Conservation (phyloP, 2,113 vertebrate species). For the Ceratotherium simum region DNA sequence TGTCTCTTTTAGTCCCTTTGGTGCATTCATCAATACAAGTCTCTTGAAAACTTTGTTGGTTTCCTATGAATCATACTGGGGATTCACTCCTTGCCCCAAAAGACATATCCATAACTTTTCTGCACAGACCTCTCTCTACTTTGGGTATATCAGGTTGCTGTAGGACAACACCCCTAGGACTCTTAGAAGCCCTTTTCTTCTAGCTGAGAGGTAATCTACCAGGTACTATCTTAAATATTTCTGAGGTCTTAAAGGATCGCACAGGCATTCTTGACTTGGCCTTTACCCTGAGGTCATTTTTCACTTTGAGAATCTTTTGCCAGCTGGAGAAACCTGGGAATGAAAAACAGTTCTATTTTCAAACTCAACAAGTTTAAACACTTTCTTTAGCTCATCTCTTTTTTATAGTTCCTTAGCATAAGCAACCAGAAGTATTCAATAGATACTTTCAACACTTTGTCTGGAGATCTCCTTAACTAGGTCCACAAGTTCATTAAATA, state of each 20-base stretch:
- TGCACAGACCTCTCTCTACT: neutral
- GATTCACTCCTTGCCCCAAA: slow-evolving; percentile 9
- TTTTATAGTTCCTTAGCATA: slow-evolving; percentile 5
- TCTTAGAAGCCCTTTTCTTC: neutral
- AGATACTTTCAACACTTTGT: slow-evolving; percentile 22
- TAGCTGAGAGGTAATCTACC: neutral
- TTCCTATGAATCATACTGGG: neutral
- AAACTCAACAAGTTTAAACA: slow-evolving; percentile 36
- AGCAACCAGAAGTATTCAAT: neutral
- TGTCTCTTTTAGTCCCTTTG: neutral
- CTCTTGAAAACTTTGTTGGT: neutral
- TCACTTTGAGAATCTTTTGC: slow-evolving; percentile 33
- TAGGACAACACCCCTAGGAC: neutral
- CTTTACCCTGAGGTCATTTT: slow-evolving; percentile 16
- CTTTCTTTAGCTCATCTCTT: neutral
- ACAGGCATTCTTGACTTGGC: neutral
- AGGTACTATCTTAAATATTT: slow-evolving; percentile 7
- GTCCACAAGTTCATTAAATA: slow-evolving; percentile 22
- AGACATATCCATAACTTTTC: neutral
- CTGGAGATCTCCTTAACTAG: neutral
- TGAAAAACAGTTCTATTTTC: slow-evolving; percentile 33
- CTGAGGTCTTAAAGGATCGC: neutral
- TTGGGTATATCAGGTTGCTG: neutral
- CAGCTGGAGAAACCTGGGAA: neutral
- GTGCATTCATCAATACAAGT: slow-evolving; percentile 11